Base-by-base conservation (phyloP, 2,797 vertebrate species). In the Chaenodraco wilsoni region DNA sequence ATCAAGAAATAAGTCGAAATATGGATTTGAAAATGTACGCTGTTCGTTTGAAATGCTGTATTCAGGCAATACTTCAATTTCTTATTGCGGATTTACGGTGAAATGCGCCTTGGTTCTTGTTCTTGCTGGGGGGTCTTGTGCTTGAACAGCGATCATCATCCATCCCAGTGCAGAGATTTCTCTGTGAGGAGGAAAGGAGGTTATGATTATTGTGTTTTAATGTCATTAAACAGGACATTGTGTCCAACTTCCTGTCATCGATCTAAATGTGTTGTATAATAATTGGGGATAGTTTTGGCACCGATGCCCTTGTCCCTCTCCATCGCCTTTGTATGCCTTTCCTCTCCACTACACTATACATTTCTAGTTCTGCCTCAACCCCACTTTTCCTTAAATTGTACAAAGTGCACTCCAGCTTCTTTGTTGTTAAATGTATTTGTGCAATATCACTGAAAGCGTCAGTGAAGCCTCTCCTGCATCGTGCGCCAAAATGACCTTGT, bases 401-500 rank as follows among this genome's bases (percentile, higher is more conserved):
- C 65, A 58, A 73, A 31, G 14, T 14, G 59, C 74, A 67, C 4
- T 21, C 23, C 31, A 9, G 3, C 1, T 15, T 33, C 1, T 48
- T 14, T 44, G 41, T 3, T 23, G 50, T 51, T 49, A 9, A 1
- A 19, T 75, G 65, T n/a, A 2, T 65, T 7, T 9, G 51, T 2
- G 0, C 3, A 16, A 14, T 1, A 1, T 13, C 2, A 8, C 21
- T 9, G 0, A 1, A 1, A 2, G 3, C 0, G 57, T 8, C 13
- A 0, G 33, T 37, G 74, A 0, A 49, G 48, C 52, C 63, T 40
- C 66, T 62, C 64, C 51, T 88, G 86, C 88, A 82, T 84, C 81
- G 86, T 87, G 90, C 86, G 87, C 61, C 82, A 79, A 76, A 83
- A 87, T 94, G 93, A 94, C 94, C 93, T 95, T 95, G 93, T 91